Base-by-base conservation (phyloP, 2,888 invertebrate genomes). In the Fissipunctia ypsillon region DNA sequence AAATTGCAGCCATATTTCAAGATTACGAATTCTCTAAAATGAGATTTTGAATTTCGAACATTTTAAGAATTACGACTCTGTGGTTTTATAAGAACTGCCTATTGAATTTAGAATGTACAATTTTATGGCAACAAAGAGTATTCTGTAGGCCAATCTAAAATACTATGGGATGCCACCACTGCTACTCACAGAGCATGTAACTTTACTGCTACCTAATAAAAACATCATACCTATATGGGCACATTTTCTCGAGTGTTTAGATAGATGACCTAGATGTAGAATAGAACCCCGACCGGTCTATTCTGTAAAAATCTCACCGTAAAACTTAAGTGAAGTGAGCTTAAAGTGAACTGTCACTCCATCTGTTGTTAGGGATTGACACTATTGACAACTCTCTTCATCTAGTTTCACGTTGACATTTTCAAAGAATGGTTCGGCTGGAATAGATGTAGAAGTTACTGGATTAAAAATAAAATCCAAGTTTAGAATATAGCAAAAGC, bases 1-100 rank as follows among this genome's bases (percentile, higher is more conserved):
- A 85, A 87, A 86, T 87, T 87, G 70, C 54, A 22, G 77, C 65
- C 71, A 86, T 87, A 84, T 84, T 75, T 85, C 72, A 85, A 77
- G 28, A 65, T 70, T 72, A 45, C 45, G 65, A 73, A 73, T 76
- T 81, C 59, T 73, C 60, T 60, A 61, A 76, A 86, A 81, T 75
- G 3, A 69, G 70, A 70, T 76, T 76, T 70, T 35, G 52, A 35
- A 28, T 54, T 69, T 60, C 10, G 19, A 61, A 35, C 31, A 3
- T 60, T 69, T 56, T 70, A 43, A 57, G 70, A 81, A 78, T 83
- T 72, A 45, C n/a, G n/a, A 45, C 38, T 68, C 19, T 64, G 38
- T 71, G 41, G 41, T 56, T 66, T 73, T 38, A 19, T 43, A 12
- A 31, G 12, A 65, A 25, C 10, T 59, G 77, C 41, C 14, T 38